Conservation (phyloP, 2,113 vertebrate genomes). For the Cyphomyrus plagiostoma region DNA sequence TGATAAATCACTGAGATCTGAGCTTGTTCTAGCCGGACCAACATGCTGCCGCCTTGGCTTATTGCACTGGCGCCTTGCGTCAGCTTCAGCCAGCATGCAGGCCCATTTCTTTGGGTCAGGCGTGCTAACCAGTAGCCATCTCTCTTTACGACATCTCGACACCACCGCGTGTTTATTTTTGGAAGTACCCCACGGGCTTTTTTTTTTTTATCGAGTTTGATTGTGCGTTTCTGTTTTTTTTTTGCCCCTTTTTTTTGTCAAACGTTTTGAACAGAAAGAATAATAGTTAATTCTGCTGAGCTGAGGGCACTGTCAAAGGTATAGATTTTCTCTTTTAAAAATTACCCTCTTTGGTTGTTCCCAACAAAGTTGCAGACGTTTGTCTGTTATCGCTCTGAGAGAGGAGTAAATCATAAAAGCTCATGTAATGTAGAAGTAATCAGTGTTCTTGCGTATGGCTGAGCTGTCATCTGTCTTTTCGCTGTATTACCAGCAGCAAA, state of each 20-base stretch:
- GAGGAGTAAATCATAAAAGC: neutral
- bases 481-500: slow-evolving; percentile 36
- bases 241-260: slow-evolving; percentile 20
- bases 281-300: slow-evolving; percentile 18
- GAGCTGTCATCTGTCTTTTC: slow-evolving; percentile 36
- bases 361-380: neutral
- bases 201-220: neutral
- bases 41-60: slow-evolving; percentile 34
- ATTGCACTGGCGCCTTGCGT: slow-evolving; percentile 33
- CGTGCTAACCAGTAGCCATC: slow-evolving; percentile 47
- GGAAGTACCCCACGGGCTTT: slow-evolving; percentile 40
- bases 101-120: slow-evolving; percentile 49
- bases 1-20: slow-evolving; percentile 46
- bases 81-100: slow-evolving; percentile 44
- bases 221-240: neutral
- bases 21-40: slow-evolving; percentile 45
- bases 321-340: slow-evolving; percentile 11
- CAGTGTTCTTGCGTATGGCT: slow-evolving; percentile 22
- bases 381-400: neutral
- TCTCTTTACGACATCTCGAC: slow-evolving; percentile 43
- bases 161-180: slow-evolving; percentile 29
- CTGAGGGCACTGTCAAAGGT: slow-evolving; percentile 3
- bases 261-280: slow-evolving; percentile 5
- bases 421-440: neutral
- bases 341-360: neutral